Evolutionary conservation across 2,888 invertebrate genomes (phyloP), one percentile per base, ranked within the genome.

Genomic region (Bellardia pandia): DNA sequence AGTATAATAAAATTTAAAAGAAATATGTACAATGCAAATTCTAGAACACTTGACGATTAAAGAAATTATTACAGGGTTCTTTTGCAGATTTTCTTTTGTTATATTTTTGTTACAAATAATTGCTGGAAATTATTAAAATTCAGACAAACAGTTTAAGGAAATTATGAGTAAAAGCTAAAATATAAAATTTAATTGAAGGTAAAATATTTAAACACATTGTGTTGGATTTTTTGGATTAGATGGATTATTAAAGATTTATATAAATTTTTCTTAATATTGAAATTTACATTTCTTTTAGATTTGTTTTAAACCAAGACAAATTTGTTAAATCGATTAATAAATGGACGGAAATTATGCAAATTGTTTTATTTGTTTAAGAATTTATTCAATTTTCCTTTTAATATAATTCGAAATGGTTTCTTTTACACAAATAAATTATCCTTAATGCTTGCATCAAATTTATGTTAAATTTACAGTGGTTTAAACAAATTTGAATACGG

Each of bases 21-120:
- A 62, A 48, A 16, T 53, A n/a, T n/a, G n/a, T n/a, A 53, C 14
- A 23, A 30, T 30, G 13, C 75, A 51, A 62, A 16, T 37, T 64
- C 37, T 75, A 62, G 37, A 16, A 62, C 40, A 53, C 40, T 71
- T 40, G 23, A 71, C 40, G 56, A 40, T 76, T 45, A 51, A 74
- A 76, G 51, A 51, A 51, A 64, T 51, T 76, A 14, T 37, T 64
- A 64, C 4, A 51, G 23, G 40, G 2, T 9, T 13, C 51, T 11
- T 4, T 40, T 62, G 13, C 3, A 13, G 14, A 2, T 8, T 16
- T 51, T 11, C 2, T 14, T 48, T 16, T 6, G 3, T 45, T 60
- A 14, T 5, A n/a, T 9, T 11, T 69, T 69, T n/a, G 6, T 30
- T 7, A 56, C 23, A 56, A 23, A 9, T 30, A 30, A 16, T 16